Conservation (phyloP, 2,113 vertebrate species). For the Nyctibius bracteatus region DNA sequence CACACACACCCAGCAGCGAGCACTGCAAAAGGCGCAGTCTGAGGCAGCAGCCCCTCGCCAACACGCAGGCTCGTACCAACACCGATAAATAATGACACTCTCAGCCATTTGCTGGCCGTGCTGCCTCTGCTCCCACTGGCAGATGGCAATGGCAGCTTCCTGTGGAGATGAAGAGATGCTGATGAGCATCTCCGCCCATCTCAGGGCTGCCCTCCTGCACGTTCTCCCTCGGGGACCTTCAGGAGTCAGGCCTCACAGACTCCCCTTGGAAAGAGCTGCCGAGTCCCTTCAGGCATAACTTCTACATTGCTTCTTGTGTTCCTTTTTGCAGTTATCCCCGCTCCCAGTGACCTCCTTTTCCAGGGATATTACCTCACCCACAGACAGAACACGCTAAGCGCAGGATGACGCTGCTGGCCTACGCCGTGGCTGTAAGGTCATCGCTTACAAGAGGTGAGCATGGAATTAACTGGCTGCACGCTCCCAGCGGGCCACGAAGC, state of each 20-base stretch:
- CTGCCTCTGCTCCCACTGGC: constrained; percentile 33
- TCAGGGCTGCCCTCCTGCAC: neutral
- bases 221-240: neutral
- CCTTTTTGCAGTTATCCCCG: neutral
- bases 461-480: accelerated
- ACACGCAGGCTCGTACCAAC: neutral
- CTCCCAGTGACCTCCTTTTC: neutral
- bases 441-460: neutral
- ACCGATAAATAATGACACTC: neutral
- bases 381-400: neutral
- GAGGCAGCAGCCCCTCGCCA: neutral
- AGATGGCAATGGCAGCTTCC: constrained; percentile 21
- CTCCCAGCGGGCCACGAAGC: accelerated
- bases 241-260: neutral
- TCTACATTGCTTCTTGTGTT: neutral
- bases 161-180: neutral
- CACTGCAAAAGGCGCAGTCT: neutral
- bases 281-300: neutral
- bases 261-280: neutral
- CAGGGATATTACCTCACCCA: neutral
- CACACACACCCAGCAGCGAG: neutral
- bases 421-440: neutral
- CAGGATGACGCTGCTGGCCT: neutral
- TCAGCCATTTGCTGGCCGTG: constrained; percentile 25
- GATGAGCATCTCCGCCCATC: neutral